Conservation (phyloP, 2,797 vertebrate species). For the Myripristis jacobus region DNA sequence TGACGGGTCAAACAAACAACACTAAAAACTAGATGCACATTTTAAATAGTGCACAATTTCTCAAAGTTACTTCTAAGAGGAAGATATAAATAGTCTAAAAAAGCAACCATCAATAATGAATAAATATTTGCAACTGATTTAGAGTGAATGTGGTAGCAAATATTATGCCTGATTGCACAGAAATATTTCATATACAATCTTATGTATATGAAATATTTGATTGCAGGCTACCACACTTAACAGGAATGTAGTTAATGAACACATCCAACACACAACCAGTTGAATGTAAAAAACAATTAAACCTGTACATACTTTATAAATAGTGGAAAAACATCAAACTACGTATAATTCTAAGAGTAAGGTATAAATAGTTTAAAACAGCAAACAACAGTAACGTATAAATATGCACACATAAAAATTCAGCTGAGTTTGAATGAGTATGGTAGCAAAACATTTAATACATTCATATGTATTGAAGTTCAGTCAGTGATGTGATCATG, state of each 20-base stretch:
- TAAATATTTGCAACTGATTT: not conserved
- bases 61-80: conserved; percentile 4
- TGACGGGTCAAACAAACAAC: conserved; percentile 21
- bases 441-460: not conserved
- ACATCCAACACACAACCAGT: not conserved
- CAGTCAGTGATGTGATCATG: not conserved
- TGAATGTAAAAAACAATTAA: not conserved
- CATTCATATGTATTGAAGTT: not conserved
- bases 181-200: not conserved
- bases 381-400: not conserved
- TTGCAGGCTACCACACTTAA: no score
- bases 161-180: no score
- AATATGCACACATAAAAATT: no score
- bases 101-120: not conserved
- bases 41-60: not conserved
- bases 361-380: conserved; percentile 12
- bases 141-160: not conserved
- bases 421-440: not conserved
- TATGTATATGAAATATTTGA: no score
- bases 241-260: no score
- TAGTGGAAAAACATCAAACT: not conserved
- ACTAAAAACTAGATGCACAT: not conserved
- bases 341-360: not conserved
- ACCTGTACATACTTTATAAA: conserved; percentile 9
- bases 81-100: conserved; percentile 4